Percentiles rank a stretch among this genome's conserved stretches.
These are phyloP conservation scores for Acanthiza pusilla DNA, from an alignment of 2,797 vertebrate genomes.

Conservation along the genomic window DNA sequence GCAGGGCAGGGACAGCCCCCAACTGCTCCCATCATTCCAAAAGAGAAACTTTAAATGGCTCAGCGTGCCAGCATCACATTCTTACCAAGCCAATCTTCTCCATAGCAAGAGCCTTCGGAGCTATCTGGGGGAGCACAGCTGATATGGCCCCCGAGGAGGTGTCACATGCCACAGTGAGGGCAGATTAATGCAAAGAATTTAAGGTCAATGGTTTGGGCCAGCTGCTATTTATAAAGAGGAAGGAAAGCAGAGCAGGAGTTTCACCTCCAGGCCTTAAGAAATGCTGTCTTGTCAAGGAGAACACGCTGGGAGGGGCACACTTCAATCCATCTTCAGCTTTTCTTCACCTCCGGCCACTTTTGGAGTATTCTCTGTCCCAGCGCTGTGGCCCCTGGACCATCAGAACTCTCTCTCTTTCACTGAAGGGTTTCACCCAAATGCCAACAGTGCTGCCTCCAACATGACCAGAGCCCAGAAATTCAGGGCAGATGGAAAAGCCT, in stretches of 20 bases:
- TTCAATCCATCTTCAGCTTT: neutral
- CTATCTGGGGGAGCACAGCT: slow-evolving; percentile 65
- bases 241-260: neutral
- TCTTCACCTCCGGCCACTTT: neutral
- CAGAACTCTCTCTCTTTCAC: neutral
- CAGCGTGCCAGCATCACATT: slow-evolving; percentile 1
- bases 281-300: neutral
- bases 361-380: neutral
- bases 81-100: neutral
- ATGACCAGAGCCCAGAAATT: neutral
- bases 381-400: fast-evolving
- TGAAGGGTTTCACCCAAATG: neutral
- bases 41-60: slow-evolving; percentile 12
- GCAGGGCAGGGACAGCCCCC: neutral
- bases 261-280: neutral
- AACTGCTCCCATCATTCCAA: slow-evolving; percentile 43
- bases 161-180: slow-evolving; percentile 50
- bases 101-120: neutral
- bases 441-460: neutral
- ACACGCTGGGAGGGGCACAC: neutral
- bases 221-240: slow-evolving; percentile 71
- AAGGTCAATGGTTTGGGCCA: slow-evolving; percentile 65
- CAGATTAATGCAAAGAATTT: slow-evolving; percentile 61
- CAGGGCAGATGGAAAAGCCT: neutral
- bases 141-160: slow-evolving; percentile 30